Base-by-base conservation (phyloP, 1,140 invertebrate genomes). In the Laupala kohalensis region DNA sequence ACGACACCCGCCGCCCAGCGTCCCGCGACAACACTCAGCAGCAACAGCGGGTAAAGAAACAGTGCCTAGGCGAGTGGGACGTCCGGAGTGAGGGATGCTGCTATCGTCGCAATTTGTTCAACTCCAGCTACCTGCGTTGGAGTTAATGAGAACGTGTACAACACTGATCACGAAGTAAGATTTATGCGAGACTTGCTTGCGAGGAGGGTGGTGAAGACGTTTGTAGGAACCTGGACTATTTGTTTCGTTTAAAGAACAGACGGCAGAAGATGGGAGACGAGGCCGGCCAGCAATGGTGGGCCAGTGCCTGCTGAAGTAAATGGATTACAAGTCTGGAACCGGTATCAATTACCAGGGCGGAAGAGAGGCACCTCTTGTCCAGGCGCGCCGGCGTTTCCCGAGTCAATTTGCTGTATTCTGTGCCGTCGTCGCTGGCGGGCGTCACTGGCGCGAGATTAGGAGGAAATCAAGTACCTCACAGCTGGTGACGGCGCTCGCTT, bases 391-490 rank as follows among this genome's bases (percentile, higher is more conserved):
- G 9, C 37, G 37, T 53, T 19, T 53, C 37, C 37, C 37, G 37
- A 53, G 37, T 53, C 37, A 53, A 53, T 53, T 53, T 53, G 19
- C 37, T 19, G 37, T 53, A 53, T 53, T 53, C 37, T 19, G 37
- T 9, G 37, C 1, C 4, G 37, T 53, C 37, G 37, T 53, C 37
- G 37, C 37, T 19, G 9, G 37, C 37, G 37, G 37, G 37, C 37
- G 19, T 13, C 37, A 19, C 37, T 19, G 9, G 37, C 37, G 4
- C 37, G 19, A 53, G 37, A 53, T 53, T 53, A 9, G 37, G 37
- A 53, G 37, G 37, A 53, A 53, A 53, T 53, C 37, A 53, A 53
- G 37, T 19, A 66, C 71, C 71, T 67, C 65, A 66, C 65, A 67
- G 71, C 67, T 27, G 6, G 25, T 24, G 25, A 25, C 67, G 27